A percentile compares a stretch with the other conserved stretches of the same genome.
These are phyloP conservation scores for Myrmecobius fasciatus DNA, from an alignment of 2,113 vertebrate genomes.

Conservation along the genomic window DNA sequence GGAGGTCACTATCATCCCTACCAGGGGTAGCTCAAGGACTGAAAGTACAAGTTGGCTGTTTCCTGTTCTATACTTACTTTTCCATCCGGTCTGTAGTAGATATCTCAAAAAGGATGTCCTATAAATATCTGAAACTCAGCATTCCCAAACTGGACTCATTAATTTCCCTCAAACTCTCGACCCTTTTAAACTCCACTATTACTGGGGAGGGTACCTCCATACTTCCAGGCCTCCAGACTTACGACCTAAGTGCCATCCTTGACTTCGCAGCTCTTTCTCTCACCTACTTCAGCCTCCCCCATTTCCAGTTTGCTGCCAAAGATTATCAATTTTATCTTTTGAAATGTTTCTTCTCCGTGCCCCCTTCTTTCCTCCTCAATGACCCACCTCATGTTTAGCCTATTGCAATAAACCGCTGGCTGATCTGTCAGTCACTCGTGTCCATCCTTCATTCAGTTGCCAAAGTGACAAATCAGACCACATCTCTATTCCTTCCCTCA, in stretches of 20 bases:
- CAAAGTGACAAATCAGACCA: not conserved
- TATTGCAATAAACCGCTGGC: not conserved
- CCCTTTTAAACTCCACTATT: not conserved
- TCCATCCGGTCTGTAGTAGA: not conserved
- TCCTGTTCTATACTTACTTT: not conserved
- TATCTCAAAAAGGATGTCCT: not conserved
- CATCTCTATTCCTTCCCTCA: not conserved
- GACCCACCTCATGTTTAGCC: not conserved
- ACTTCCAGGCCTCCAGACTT: not conserved
- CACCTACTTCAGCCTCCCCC: too few relatives aligned
- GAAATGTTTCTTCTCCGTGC: not conserved
- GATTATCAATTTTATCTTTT: not conserved
- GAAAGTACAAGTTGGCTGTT: not conserved
- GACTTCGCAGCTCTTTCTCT: not conserved
- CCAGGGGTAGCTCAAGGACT: not conserved
- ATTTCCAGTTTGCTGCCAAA: not conserved
- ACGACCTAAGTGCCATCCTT: not conserved
- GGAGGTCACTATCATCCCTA: not conserved
- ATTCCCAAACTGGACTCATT: not conserved
- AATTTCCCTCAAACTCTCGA: not conserved
- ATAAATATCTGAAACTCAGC: not conserved
- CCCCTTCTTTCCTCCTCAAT: not conserved
- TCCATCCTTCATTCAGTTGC: not conserved
- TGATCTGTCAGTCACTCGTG: not conserved
- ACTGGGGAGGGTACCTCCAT: not conserved